Evolutionary conservation across 1,140 invertebrate species (phyloP), one percentile per base, ranked within the genome.

Genomic region (Orius laevigatus): DNA sequence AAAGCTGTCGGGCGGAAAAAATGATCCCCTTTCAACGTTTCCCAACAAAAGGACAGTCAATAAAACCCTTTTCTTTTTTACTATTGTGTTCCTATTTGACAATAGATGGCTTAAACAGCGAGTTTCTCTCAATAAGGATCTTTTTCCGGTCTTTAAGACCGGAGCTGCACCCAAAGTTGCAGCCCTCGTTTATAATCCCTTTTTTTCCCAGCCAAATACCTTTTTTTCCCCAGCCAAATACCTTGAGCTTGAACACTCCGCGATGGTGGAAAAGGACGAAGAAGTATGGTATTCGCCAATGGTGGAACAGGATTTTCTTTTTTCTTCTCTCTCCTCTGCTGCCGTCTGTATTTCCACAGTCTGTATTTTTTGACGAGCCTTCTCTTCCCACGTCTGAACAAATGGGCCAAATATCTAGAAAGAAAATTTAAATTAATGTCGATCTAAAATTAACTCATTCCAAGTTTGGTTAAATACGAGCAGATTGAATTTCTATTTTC

Each of bases 361-460:
- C 76, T 70, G 64, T 84, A 86, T 62, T 83, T 84, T 64, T 85
- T 84, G 55, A 82, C 73, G 62, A 87, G 67, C 67, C 82, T 78
- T 59, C 88, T 69, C 64, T 87, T 90, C 41, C 78, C 78, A 51
- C 86, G 67, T 51, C 91, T 70, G 74, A 80, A 89, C 54, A 95
- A 67, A 69, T 96, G 91, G 1, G 81, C 91, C 35, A 95, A 78
- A 62, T 95, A 94, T 68, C 70, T 72, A 58, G 16, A 56, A 61
- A 53, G 25, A 50, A 51, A 46, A 46, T 48, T 14, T 16, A 45
- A 49, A 16, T 12, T 38, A 34, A n/a, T 34, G 33, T 34, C 33
- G 8, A 34, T n/a, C 8, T n/a, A 3, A 38, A n/a, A 38, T n/a
- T 12, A 3, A n/a, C n/a, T 16, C 36, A 16, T 38, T 38, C 3